phyloP scores from a whole-genome alignment of 2,797 vertebrate species.

The Pitangus sulphuratus region DNA sequence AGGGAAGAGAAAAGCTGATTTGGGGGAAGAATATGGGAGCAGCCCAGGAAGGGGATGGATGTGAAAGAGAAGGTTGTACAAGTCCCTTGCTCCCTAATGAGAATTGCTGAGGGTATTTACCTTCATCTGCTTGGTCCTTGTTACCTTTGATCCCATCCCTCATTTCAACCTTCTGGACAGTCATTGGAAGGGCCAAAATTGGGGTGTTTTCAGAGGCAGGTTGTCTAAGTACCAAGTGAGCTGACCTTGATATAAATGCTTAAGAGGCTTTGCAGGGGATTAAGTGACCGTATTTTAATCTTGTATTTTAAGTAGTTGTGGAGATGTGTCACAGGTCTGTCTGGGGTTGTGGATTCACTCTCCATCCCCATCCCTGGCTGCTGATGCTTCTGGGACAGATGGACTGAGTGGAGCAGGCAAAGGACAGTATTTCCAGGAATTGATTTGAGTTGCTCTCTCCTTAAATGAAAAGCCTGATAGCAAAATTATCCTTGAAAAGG shows the following conservation, averaged over 20 bases:
- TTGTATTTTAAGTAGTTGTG: slow-evolving; percentile 24
- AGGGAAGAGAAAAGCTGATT: neutral
- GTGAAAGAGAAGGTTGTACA: neutral
- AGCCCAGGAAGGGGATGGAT: neutral
- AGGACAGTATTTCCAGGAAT: slow-evolving; percentile 20
- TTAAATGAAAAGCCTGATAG: slow-evolving; percentile 10
- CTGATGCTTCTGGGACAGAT: neutral
- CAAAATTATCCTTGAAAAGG: neutral
- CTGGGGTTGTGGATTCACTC: neutral
- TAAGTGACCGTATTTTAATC: slow-evolving; percentile 77
- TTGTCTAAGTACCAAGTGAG: slow-evolving; percentile 64
- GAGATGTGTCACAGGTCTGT: neutral
- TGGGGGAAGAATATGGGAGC: neutral
- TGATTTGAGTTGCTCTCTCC: slow-evolving; percentile 4
- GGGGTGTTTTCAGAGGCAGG: slow-evolving; percentile 55
- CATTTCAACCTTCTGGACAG: slow-evolving; percentile 24
- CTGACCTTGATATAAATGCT: slow-evolving; percentile 73
- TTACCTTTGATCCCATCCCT: neutral
- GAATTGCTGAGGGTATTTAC: neutral
- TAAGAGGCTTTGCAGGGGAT: slow-evolving; percentile 79
- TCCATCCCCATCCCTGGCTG: neutral
- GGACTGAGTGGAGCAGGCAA: neutral
- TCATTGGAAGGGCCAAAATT: slow-evolving; percentile 36
- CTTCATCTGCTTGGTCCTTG: neutral
- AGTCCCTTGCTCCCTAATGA: neutral